A percentile compares a stretch with the other conserved stretches of the same genome.
These are phyloP conservation scores for Clusia tigrina DNA, from an alignment of 2,888 invertebrate genomes.

Conservation along the genomic window DNA sequence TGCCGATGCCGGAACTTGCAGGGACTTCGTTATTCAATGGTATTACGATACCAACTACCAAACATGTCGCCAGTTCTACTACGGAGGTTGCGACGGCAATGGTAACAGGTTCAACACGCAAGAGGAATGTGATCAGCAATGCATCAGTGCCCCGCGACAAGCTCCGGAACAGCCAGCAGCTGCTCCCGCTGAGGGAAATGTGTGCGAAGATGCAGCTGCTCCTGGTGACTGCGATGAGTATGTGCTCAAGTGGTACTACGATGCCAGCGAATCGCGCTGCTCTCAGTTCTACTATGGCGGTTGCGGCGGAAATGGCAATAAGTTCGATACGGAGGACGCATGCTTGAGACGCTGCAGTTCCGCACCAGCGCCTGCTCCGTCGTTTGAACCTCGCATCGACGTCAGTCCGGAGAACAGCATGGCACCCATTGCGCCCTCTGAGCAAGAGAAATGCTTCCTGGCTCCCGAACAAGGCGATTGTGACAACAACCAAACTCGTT, in stretches of 20 bases:
- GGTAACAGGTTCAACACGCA: slow-evolving; percentile 81
- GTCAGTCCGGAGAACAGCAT: slow-evolving; percentile 26
- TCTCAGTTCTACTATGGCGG: slow-evolving; percentile 87
- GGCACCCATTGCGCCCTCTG: slow-evolving; percentile 53
- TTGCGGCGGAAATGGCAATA: slow-evolving; percentile 90
- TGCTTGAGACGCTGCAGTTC: slow-evolving; percentile 73
- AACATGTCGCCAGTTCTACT: slow-evolving; percentile 82
- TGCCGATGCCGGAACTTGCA: slow-evolving; percentile 77
- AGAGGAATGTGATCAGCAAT: slow-evolving; percentile 72
- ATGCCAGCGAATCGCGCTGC: slow-evolving; percentile 72
- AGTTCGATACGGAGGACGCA: slow-evolving; percentile 74
- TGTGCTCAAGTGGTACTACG: slow-evolving; percentile 78
- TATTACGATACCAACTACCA: slow-evolving; percentile 79
- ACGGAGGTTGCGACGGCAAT: slow-evolving; percentile 93
- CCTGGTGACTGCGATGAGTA: slow-evolving; percentile 80
- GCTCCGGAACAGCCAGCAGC: slow-evolving; percentile 33
- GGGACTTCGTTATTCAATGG: slow-evolving; percentile 77
- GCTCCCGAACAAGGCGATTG: slow-evolving; percentile 75
- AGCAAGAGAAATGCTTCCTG: slow-evolving; percentile 69
- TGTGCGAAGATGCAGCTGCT: slow-evolving; percentile 74
- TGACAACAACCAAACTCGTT: slow-evolving; percentile 67
- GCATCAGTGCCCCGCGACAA: slow-evolving; percentile 66
- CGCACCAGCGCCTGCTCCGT: slow-evolving; percentile 58
- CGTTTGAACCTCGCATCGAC: slow-evolving; percentile 31
- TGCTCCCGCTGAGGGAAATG: slow-evolving; percentile 65